Evolutionary conservation across 2,113 vertebrate species (phyloP).

Genomic region (Elgaria multicarinata): DNA sequence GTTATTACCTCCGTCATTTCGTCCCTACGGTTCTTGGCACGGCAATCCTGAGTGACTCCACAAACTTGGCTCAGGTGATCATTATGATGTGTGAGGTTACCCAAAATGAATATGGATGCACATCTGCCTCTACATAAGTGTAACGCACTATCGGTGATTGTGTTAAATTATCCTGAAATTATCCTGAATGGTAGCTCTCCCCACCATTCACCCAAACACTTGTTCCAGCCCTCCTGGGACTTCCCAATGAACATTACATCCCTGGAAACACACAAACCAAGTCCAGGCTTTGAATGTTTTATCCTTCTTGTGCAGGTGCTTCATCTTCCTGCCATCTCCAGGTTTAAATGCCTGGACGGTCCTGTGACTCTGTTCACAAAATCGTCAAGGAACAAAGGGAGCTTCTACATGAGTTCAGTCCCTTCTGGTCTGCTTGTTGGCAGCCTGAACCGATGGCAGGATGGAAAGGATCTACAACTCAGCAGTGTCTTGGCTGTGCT

Average conservation of each 20-base stretch:
- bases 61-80: accelerated
- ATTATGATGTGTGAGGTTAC: neutral
- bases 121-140: neutral
- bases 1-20: neutral
- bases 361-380: neutral
- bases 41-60: accelerated
- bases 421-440: neutral
- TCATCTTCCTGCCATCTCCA: neutral
- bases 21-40: accelerated
- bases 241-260: accelerated
- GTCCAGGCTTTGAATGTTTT: neutral
- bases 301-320: accelerated
- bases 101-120: constrained; percentile 40
- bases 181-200: neutral
- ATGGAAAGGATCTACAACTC: neutral
- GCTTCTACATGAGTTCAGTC: neutral
- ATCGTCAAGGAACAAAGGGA: neutral
- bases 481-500: neutral
- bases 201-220: accelerated
- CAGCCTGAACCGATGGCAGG: neutral
- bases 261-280: neutral
- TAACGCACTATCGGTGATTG: neutral
- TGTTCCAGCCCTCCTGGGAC: accelerated
- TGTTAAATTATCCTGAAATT: accelerated
- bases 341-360: neutral